Percentiles rank a stretch among this genome's conserved stretches.
phyloP scores from a whole-genome alignment of 2,113 vertebrate species.

The Calyptomena viridis region DNA sequence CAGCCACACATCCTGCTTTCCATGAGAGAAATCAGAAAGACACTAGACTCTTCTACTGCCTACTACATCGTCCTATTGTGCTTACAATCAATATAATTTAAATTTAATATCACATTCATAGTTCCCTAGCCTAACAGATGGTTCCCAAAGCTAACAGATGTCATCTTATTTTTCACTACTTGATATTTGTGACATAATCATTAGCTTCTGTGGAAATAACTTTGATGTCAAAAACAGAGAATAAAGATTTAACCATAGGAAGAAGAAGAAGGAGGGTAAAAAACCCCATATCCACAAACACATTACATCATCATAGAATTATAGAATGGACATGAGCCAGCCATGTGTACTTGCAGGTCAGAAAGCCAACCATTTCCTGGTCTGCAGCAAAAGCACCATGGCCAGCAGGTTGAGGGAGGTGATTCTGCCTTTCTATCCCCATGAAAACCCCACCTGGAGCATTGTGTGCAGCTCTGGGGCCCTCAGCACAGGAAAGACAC shows the following conservation, averaged over 20 bases:
- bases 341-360: accelerated
- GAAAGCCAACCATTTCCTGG: background rate
- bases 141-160: slow-evolving; percentile 55
- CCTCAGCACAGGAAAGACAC: background rate
- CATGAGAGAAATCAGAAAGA: background rate
- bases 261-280: background rate
- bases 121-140: slow-evolving; percentile 54
- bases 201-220: slow-evolving; percentile 46
- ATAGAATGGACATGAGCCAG: background rate
- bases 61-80: background rate
- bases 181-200: slow-evolving; percentile 58
- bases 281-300: background rate
- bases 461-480: background rate
- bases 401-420: background rate
- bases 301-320: background rate
- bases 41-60: background rate
- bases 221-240: slow-evolving; percentile 18
- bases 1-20: background rate
- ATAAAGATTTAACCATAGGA: background rate
- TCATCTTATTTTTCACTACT: slow-evolving; percentile 44
- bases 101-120: slow-evolving; percentile 42
- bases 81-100: slow-evolving; percentile 28
- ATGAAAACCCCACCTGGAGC: background rate
- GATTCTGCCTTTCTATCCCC: background rate
- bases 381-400: background rate